Evolutionary conservation across 2,888 invertebrate species (phyloP), one percentile per base, ranked within the genome.

Genomic region (Amiota mariae): DNA sequence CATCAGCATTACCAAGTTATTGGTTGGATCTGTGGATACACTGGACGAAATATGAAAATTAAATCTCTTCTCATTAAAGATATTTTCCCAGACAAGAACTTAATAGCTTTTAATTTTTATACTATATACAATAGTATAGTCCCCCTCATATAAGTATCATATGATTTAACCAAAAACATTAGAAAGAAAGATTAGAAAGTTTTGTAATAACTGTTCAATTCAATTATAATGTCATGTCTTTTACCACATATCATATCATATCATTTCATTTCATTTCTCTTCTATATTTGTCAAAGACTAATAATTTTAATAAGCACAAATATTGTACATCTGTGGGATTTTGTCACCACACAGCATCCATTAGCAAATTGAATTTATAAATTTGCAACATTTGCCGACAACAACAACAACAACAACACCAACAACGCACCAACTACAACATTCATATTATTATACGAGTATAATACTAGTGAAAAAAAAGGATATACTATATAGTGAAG

Each of bases 281-380:
- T 63, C n/a, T 57, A 20, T 63, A 36, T 46, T 70, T 66, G 48
- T 47, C 63, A 56, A 6, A 36, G 36, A 13, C 66, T 24, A 72
- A 56, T 57, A 74, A 76, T 77, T 81, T 81, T 73, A 78, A 81
- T 78, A 84, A 79, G 80, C 75, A 70, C 75, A 78, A 73, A 80
- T 83, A 24, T 78, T 78, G 74, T 78, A 81, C 84, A 84, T 85
- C 85, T 85, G 84, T 76, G 80, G 75, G 75, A 67, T 74, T 76
- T 24, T 75, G 63, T 78, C 64, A 75, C 81, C 81, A 77, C 79
- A 83, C 78, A 83, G 79, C n/a, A n/a, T 86, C 85, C 86, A 86
- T 86, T 86, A 86, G 83, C 73, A 82, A 86, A 86, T 86, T 85
- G 79, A 85, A 85, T 82, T 85, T 80, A 85, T 86, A 85, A 86